Percentiles rank a stretch among this genome's conserved stretches.
Evolutionary conservation across 2,888 invertebrate genomes (phyloP).

Genomic region (Xanthia icteritia): DNA sequence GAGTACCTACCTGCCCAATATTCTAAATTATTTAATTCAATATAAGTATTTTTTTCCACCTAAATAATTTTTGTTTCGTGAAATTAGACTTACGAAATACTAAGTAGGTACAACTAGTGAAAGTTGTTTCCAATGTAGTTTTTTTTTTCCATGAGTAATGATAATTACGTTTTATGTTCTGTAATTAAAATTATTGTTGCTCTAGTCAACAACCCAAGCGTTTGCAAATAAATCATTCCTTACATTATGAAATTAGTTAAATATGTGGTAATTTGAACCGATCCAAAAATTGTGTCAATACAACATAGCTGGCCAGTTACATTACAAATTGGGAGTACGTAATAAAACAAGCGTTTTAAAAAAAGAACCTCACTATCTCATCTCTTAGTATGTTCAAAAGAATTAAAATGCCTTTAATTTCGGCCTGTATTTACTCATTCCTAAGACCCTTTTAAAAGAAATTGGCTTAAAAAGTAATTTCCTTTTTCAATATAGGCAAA

Average conservation of each 20-base stretch:
- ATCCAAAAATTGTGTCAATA: neutral
- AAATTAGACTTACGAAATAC: constrained; percentile 8
- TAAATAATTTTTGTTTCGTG: neutral
- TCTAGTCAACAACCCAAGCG: constrained; percentile 22
- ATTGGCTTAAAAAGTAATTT: constrained; percentile 75
- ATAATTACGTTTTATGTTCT: constrained; percentile 8
- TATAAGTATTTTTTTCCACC: neutral
- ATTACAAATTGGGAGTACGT: neutral
- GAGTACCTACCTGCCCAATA: neutral
- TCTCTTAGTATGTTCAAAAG: constrained; percentile 7
- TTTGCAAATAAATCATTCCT: constrained; percentile 20
- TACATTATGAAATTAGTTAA: constrained; percentile 12
- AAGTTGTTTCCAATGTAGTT: constrained; percentile 16
- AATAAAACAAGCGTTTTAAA: neutral
- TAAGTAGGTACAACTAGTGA: constrained; percentile 1
- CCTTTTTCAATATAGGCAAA: constrained; percentile 68
- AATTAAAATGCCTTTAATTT: constrained; percentile 35
- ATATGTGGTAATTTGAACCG: neutral
- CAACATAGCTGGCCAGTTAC: neutral
- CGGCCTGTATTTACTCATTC: constrained; percentile 52
- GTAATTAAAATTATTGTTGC: constrained; percentile 34
- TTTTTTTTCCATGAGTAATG: constrained; percentile 16
- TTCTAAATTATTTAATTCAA: neutral
- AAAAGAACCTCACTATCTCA: constrained; percentile 2
- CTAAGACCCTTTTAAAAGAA: constrained; percentile 55